Evolutionary conservation across 2,888 invertebrate genomes (phyloP), one percentile per base, ranked within the genome.

Genomic region (Thera britannica): DNA sequence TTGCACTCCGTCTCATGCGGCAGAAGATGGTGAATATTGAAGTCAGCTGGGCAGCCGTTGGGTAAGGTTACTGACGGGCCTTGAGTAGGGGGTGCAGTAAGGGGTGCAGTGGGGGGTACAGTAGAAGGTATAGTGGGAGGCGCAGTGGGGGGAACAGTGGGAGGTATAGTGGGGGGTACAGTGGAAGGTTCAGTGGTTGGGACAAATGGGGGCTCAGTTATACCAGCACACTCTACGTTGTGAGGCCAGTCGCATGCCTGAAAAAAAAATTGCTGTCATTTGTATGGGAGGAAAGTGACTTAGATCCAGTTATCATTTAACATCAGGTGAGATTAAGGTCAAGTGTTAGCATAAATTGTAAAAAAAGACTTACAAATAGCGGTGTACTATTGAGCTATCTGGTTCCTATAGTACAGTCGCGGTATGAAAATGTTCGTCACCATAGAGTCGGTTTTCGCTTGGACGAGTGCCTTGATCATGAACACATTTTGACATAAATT

Each of bases 1-100:
- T 65, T 65, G 65, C 86, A 86, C 7, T 83, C 70, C 1, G 51
- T 51, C 62, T 80, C 79, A 55, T 86, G 84, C 0, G 85, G 84
- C 3, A 86, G 60, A 0, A 84, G 72, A 2, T 72, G 67, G 34
- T 85, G 79, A 3, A 80, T 58, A 36, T 73, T 55, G 54, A 75
- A 81, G 67, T 83, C 75, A 2, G 72, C 74, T 0, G 69, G 69
- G 23, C 69, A 69, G 4, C 67, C 70, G 38, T 66, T 68, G 23
- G 68, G 68, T 8, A 68, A 54, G 12, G 12, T 23, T 7, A 6
- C 55, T 23, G 35, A 23, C 9, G 67, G 74, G 35, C 35, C 35
- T 23, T 54, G 34, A 2, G 54, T 54, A 35, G 54, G 23, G 52
- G 52, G 52, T 2, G 0, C 34, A 2, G 55, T 55, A 8, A n/a